A percentile compares a stretch with the other conserved stretches of the same genome.
Conservation (phyloP, 2,113 vertebrate species). For the Elgaria multicarinata region DNA sequence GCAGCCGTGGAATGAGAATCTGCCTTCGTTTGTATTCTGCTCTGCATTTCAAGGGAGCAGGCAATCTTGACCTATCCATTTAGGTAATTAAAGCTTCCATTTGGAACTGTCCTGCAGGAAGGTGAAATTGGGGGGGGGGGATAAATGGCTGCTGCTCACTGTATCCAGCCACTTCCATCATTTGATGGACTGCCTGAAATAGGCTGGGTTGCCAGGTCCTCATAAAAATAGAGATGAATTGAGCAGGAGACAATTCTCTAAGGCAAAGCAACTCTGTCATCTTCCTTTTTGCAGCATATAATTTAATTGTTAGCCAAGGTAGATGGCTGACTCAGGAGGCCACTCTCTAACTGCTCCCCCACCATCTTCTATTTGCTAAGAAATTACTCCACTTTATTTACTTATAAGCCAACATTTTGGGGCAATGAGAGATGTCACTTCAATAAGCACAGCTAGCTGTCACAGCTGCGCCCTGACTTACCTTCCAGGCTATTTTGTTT, state of each 20-base stretch:
- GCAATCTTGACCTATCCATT: slow-evolving; percentile 82
- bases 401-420: slow-evolving; percentile 67
- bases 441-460: slow-evolving; percentile 60
- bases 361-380: slow-evolving; percentile 64
- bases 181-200: slow-evolving; percentile 80
- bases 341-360: slow-evolving; percentile 58
- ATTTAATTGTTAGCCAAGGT: slow-evolving; percentile 81
- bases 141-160: slow-evolving; percentile 78
- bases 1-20: slow-evolving; percentile 56
- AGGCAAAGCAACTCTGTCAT: slow-evolving; percentile 80
- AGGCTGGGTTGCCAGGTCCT: slow-evolving; percentile 76
- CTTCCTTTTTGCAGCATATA: slow-evolving; percentile 75
- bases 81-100: slow-evolving; percentile 87
- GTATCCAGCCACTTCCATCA: slow-evolving; percentile 73
- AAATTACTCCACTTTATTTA: slow-evolving; percentile 73
- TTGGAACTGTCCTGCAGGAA: slow-evolving; percentile 85
- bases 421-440: slow-evolving; percentile 71
- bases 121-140: slow-evolving; percentile 78
- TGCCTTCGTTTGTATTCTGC: slow-evolving; percentile 77
- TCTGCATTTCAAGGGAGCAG: slow-evolving; percentile 76
- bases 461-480: slow-evolving; percentile 78
- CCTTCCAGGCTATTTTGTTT: slow-evolving; percentile 96
- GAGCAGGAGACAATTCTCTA: slow-evolving; percentile 76
- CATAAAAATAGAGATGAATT: slow-evolving; percentile 83
- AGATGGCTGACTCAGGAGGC: slow-evolving; percentile 72